Evolutionary conservation across 2,888 invertebrate genomes (phyloP).

Genomic region (Dinocampus coccinellae): DNA sequence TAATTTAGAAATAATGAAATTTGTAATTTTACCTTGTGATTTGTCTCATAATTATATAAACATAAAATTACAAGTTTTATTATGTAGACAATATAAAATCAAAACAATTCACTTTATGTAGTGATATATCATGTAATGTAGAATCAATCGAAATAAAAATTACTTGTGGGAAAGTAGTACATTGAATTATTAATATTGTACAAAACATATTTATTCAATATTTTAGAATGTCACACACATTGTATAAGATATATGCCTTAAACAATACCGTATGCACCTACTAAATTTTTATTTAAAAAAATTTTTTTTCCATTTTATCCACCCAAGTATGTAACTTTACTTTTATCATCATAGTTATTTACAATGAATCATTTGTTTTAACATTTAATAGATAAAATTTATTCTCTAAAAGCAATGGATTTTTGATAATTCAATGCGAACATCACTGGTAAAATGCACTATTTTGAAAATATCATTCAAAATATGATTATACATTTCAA

Average conservation of each 20-base stretch:
- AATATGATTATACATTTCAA: conserved; percentile 33
- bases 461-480: conserved; percentile 40
- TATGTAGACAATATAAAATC: no score
- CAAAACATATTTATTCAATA: conserved; percentile 68
- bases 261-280: conserved; percentile 57
- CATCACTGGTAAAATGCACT: conserved; percentile 10
- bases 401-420: conserved; percentile 54
- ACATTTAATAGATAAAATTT: conserved; percentile 51
- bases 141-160: neutral
- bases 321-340: conserved; percentile 1
- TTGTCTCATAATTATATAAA: no score
- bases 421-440: conserved; percentile 33
- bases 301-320: conserved; percentile 31
- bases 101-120: no score
- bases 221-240: conserved; percentile 63
- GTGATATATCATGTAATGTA: neutral
- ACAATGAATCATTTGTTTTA: conserved; percentile 58
- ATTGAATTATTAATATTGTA: conserved; percentile 52
- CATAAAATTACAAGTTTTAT: no score
- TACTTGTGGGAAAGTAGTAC: neutral
- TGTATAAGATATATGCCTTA: conserved; percentile 59
- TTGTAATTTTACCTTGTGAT: no score
- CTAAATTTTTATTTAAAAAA: conserved; percentile 47
- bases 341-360: conserved; percentile 55
- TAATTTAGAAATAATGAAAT: no score